These are phyloP conservation scores for Odontophorus gujanensis DNA, from an alignment of 2,113 vertebrate genomes.

Conservation along the genomic window DNA sequence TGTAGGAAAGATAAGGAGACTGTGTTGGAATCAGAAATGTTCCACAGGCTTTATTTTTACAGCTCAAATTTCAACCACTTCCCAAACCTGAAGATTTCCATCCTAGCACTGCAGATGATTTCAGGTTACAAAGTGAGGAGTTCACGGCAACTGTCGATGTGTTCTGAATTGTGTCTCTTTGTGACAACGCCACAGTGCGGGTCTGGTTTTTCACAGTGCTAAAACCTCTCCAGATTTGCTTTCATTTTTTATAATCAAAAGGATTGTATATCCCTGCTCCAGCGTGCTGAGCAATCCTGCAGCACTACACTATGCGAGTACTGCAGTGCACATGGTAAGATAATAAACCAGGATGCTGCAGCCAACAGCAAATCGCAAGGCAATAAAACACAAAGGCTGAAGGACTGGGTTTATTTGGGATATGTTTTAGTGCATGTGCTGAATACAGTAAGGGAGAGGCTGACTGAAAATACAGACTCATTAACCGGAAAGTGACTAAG, in stretches of 20 bases:
- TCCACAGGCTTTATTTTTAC: slow-evolving; percentile 30
- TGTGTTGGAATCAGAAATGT: not conserved
- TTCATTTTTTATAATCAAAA: slow-evolving; percentile 3
- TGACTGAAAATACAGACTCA: not conserved
- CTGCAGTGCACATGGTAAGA: not conserved
- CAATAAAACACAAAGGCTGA: slow-evolving; percentile 1
- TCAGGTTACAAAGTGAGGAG: not conserved
- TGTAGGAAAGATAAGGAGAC: slow-evolving; percentile 14
- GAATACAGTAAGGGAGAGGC: not conserved
- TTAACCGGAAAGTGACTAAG: not conserved
- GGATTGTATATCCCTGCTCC: not conserved
- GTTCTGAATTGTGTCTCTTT: not conserved
- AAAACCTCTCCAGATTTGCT: slow-evolving; percentile 11
- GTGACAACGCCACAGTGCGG: not conserved
- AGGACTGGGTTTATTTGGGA: slow-evolving; percentile 11
- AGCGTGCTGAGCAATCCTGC: not conserved
- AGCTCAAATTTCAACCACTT: not conserved
- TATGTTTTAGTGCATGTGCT: not conserved
- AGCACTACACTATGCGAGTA: not conserved
- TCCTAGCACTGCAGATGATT: not conserved
- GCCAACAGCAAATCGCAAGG: slow-evolving; percentile 5
- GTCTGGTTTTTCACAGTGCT: not conserved
- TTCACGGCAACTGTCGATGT: not conserved
- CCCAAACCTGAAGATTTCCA: not conserved
- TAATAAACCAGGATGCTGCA: slow-evolving; percentile 11